Evolutionary conservation across 2,113 vertebrate species (phyloP), one percentile per base, ranked within the genome.

Genomic region (Ornithorhynchus anatinus): DNA sequence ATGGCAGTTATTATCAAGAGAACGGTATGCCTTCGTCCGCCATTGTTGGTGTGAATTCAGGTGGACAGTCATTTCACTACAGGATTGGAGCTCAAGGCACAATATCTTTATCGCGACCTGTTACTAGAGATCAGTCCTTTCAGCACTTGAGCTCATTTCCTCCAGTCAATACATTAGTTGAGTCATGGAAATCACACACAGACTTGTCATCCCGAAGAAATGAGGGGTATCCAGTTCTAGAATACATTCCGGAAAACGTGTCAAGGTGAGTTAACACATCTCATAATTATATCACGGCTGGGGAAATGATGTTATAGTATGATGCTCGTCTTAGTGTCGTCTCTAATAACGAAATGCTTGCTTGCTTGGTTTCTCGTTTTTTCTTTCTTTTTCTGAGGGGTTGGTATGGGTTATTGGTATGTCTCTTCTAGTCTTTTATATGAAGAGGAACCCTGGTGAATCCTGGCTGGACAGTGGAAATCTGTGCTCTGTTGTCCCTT

Each of bases 61-160:
- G 96, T 74, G 97, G 96, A 94, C 98, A 99, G 88, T 99, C 98
- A 40, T 99, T 98, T 94, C 97, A 99, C 94, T 99, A 99, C 94
- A 94, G 97, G 94, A 98, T 99, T 88, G 98, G 98, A 91, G 96
- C 97, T 67, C 96, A 98, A 91, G 97, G 97, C 92, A 97, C 96
- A 31, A 98, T 99, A 93, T 97, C 97, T 86, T 93, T 99, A 86
- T 95, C 95, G 1, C 94, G 96, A 81, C 95, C 97, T 1, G 92
- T 96, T 75, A 89, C 94, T 86, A 95, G 96, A 90, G 97, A 99
- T 90, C 96, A 95, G 84, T 91, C 96, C 64, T 98, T 97, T 91
- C 95, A 96, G 81, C 95, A 98, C 93, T 92, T 99, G 89, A 97
- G 95, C 93, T 95, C 97, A 57, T 98, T 99, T 93, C 95, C 97